Conservation (phyloP, 2,797 vertebrate species). For the Oreonectes daqikongensis region DNA sequence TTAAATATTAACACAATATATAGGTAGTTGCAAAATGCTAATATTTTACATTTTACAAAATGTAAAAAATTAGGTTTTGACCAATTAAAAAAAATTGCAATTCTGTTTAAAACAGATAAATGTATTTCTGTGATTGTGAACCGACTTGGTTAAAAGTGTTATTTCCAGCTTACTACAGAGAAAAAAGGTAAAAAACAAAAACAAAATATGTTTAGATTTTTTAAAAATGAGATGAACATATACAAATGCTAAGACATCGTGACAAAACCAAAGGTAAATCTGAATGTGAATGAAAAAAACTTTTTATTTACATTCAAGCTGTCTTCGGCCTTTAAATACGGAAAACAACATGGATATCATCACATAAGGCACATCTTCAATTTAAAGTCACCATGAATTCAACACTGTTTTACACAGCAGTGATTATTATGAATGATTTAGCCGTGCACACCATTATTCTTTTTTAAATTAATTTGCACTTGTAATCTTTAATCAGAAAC, state of each 20-base stretch:
- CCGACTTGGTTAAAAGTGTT: slow-evolving; percentile 45
- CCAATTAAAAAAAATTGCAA: neutral
- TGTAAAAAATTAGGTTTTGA: neutral
- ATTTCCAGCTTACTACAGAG: slow-evolving; percentile 29
- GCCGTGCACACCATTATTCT: too few species aligned
- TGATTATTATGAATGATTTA: too few species aligned
- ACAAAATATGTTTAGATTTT: neutral
- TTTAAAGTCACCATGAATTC: too few species aligned
- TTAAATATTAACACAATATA: slow-evolving; percentile 44
- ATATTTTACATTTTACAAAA: slow-evolving; percentile 37
- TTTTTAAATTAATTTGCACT: too few species aligned
- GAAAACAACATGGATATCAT: slow-evolving; percentile 51
- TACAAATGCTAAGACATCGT: slow-evolving; percentile 21
- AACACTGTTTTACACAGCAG: too few species aligned
- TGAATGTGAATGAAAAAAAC: slow-evolving; percentile 37
- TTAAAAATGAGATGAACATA: slow-evolving; percentile 39
- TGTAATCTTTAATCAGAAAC: too few species aligned
- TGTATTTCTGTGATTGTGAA: slow-evolving; percentile 12
- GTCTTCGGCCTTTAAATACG: slow-evolving; percentile 70
- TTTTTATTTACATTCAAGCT: slow-evolving; percentile 78
- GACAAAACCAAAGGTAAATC: slow-evolving; percentile 37
- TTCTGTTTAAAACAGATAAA: slow-evolving; percentile 26
- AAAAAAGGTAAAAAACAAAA: neutral
- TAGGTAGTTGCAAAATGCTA: slow-evolving; percentile 40
- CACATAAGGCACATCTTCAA: neutral